These are phyloP conservation scores for Perizoma affinitatum DNA, from an alignment of 2,888 invertebrate genomes.

Conservation along the genomic window DNA sequence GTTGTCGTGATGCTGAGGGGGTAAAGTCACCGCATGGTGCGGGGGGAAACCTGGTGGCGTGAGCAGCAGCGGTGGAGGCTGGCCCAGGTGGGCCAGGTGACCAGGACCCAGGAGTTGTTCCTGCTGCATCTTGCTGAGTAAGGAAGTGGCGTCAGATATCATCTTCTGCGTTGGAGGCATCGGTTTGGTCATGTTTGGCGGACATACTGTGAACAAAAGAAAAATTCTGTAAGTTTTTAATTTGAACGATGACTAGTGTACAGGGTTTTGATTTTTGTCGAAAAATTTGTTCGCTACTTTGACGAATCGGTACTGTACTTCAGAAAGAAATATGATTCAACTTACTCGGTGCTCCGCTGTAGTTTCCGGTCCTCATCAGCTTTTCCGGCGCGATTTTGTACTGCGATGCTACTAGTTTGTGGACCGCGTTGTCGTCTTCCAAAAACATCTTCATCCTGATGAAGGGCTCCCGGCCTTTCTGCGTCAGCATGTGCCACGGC, in stretches of 20 bases:
- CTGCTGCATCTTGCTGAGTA: conserved; percentile 88
- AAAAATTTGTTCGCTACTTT: neutral
- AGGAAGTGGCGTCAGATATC: conserved; percentile 88
- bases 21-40: conserved; percentile 88
- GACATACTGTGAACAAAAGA: conserved; percentile 81
- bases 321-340: conserved; percentile 50
- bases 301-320: conserved; percentile 2
- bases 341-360: conserved; percentile 93
- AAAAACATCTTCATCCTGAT: conserved; percentile 99
- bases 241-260: neutral
- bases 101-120: conserved; percentile 85
- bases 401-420: conserved; percentile 97
- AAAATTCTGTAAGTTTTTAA: conserved; percentile 18
- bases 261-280: conserved; percentile 3
- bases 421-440: conserved; percentile 97
- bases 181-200: conserved; percentile 87
- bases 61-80: conserved; percentile 86
- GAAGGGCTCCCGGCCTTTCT: conserved; percentile 98
- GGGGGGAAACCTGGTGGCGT: conserved; percentile 91
- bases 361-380: conserved; percentile 97
- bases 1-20: conserved; percentile 85
- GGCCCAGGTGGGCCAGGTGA: conserved; percentile 81
- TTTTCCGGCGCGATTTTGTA: conserved; percentile 99
- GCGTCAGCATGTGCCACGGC: conserved; percentile 99
- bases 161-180: conserved; percentile 92